These are phyloP conservation scores for Harpagifer antarcticus DNA, from an alignment of 2,797 vertebrate genomes.

Conservation along the genomic window DNA sequence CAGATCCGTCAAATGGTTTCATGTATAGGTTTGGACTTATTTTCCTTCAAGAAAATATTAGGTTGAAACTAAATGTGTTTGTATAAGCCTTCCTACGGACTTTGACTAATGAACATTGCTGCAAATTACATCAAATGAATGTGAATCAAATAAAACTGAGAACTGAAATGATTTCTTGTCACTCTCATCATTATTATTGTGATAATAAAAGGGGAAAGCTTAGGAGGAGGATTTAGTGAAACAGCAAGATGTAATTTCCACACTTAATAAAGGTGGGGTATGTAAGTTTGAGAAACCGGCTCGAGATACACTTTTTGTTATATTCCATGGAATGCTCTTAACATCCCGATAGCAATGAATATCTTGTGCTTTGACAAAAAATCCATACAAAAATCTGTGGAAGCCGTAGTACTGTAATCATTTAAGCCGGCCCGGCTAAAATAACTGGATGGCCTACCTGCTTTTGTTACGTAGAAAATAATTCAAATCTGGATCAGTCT, in stretches of 20 bases:
- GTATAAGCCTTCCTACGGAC: conserved; percentile 32
- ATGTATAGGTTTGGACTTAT: conserved; percentile 58
- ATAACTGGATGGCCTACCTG: too few species aligned
- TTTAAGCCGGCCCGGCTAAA: too few species aligned
- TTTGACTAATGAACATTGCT: conserved; percentile 47
- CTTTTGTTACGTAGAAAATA: too few species aligned
- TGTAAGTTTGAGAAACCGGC: too few species aligned
- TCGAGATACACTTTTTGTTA: too few species aligned
- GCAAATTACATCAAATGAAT: conserved; percentile 53
- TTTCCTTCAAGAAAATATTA: conserved; percentile 46
- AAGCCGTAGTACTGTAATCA: too few species aligned
- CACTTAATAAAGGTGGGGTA: not conserved
- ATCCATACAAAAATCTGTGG: too few species aligned
- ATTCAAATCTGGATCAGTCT: too few species aligned
- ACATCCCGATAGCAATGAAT: too few species aligned
- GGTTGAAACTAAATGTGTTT: conserved; percentile 74
- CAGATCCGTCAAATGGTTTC: conserved; percentile 47
- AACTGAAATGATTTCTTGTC: conserved; percentile 36
- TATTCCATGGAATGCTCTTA: too few species aligned
- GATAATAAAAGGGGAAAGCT: not conserved
- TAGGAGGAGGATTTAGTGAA: not conserved
- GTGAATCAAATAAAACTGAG: conserved; percentile 80
- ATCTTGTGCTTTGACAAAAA: too few species aligned
- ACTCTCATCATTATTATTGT: conserved; percentile 31
- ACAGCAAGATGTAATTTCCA: conserved; percentile 7